Evolutionary conservation across 2,888 invertebrate genomes (phyloP).

Genomic region (Tipula confusa): DNA sequence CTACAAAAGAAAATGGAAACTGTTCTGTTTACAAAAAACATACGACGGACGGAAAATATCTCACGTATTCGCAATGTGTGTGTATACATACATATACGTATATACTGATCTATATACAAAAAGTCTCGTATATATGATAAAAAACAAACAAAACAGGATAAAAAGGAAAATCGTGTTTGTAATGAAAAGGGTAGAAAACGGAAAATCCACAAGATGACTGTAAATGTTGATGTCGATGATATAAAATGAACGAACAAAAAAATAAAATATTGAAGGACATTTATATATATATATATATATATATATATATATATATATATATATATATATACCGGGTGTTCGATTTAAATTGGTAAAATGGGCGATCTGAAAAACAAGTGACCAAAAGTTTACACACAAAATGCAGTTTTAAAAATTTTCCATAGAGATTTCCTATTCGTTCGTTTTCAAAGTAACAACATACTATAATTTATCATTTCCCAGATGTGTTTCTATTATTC

Average conservation of each 20-base stretch:
- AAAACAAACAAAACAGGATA: neutral
- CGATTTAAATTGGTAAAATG: too few species aligned
- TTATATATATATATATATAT: neutral
- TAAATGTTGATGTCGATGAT: constrained; percentile 25
- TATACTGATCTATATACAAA: too few species aligned
- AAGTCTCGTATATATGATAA: too few species aligned
- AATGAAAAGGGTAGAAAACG: neutral
- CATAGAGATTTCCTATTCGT: too few species aligned
- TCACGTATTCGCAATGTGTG: neutral
- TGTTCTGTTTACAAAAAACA: neutral
- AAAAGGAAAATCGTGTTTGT: neutral
- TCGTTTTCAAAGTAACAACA: too few species aligned
- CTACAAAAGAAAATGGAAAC: neutral
- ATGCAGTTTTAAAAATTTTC: too few species aligned
- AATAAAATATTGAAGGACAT: neutral
- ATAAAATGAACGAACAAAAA: neutral
- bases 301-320: neutral
- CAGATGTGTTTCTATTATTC: too few species aligned
- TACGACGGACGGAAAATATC: neutral
- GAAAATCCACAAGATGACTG: constrained; percentile 25
- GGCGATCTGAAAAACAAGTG: too few species aligned
- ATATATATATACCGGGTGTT: neutral
- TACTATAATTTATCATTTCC: too few species aligned
- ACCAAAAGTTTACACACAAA: too few species aligned
- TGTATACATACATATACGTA: neutral